These are phyloP conservation scores for Dallia pectoralis DNA, from an alignment of 2,797 vertebrate genomes.

Conservation along the genomic window DNA sequence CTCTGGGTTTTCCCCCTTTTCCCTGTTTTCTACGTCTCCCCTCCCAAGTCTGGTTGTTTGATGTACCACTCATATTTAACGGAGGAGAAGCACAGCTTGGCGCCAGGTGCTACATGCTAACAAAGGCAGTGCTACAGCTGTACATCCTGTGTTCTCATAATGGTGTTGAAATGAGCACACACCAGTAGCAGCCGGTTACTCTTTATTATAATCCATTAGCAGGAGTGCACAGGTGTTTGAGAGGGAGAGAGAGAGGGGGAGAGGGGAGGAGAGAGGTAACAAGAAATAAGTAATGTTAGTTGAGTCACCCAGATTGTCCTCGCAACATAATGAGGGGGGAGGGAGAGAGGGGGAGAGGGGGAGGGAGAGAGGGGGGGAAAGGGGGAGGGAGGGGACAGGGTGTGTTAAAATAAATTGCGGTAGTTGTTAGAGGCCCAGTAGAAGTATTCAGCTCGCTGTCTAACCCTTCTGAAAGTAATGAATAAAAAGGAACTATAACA, in stretches of 20 bases:
- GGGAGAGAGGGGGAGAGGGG: too few relatives aligned
- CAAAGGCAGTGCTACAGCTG: conserved; percentile 10
- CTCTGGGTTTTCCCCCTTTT: background rate
- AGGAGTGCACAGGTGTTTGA: conserved; percentile 51
- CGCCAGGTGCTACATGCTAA: conserved; percentile 35
- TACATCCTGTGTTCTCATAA: conserved; percentile 31
- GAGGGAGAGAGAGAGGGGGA: conserved; percentile 23
- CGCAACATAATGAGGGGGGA: background rate
- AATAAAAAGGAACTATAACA: too few relatives aligned
- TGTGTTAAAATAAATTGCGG: background rate
- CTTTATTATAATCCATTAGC: conserved; percentile 51
- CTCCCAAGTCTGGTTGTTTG: conserved; percentile 30
- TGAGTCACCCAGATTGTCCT: background rate
- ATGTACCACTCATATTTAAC: conserved; percentile 43
- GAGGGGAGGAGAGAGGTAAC: background rate
- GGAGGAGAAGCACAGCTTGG: conserved; percentile 43
- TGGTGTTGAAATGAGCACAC: conserved; percentile 26
- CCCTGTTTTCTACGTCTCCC: conserved; percentile 17
- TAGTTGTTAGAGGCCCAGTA: background rate
- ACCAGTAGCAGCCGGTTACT: conserved; percentile 16
- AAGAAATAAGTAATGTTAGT: background rate
- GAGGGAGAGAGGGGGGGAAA: too few relatives aligned
- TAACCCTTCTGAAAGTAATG: background rate
- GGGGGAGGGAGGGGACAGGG: too few relatives aligned
- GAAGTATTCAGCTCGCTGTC: background rate